Conservation (phyloP, 1,140 invertebrate genomes). For the Drosophila seguyi region DNA sequence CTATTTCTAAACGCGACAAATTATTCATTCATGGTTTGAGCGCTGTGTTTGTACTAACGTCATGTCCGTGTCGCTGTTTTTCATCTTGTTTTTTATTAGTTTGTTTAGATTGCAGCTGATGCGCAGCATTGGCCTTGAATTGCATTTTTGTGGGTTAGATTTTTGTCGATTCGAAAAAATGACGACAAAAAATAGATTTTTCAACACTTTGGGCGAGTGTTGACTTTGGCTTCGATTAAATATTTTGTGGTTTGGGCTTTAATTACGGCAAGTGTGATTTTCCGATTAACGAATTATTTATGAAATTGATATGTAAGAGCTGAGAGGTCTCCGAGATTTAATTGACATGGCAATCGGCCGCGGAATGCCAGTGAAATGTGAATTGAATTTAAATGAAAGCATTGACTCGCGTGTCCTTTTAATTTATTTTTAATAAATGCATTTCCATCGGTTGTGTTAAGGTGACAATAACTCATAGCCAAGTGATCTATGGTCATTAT, state of each 20-base stretch:
- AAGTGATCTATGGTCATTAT: constrained; percentile 29
- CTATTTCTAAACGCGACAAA: constrained; percentile 74
- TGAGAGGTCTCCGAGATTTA: constrained; percentile 48
- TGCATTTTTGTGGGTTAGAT: constrained; percentile 56
- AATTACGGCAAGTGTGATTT: constrained; percentile 49
- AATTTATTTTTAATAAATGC: constrained; percentile 10
- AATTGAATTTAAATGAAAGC: constrained; percentile 46
- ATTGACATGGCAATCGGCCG: constrained; percentile 45
- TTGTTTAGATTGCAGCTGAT: constrained; percentile 59
- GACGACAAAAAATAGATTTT: constrained; percentile 32
- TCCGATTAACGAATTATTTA: constrained; percentile 46
- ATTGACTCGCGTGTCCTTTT: constrained; percentile 1
- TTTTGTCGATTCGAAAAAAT: constrained; percentile 20
- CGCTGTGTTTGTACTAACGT: constrained; percentile 30
- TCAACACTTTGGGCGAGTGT: constrained; percentile 26
- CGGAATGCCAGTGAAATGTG: constrained; percentile 39
- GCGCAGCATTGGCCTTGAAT: constrained; percentile 66
- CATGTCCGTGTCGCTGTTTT: constrained; percentile 38
- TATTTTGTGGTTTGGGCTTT: constrained; percentile 5
- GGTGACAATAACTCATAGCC: constrained; percentile 19
- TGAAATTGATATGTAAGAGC: constrained; percentile 48
- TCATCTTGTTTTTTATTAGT: constrained; percentile 51
- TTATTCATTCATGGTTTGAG: constrained; percentile 73
- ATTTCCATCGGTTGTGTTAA: constrained; percentile 14
- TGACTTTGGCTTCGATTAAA: constrained; percentile 30